A percentile compares a stretch with the other conserved stretches of the same genome.
phyloP scores from a whole-genome alignment of 2,888 invertebrate species.

The Brachynemurus nebulosus region DNA sequence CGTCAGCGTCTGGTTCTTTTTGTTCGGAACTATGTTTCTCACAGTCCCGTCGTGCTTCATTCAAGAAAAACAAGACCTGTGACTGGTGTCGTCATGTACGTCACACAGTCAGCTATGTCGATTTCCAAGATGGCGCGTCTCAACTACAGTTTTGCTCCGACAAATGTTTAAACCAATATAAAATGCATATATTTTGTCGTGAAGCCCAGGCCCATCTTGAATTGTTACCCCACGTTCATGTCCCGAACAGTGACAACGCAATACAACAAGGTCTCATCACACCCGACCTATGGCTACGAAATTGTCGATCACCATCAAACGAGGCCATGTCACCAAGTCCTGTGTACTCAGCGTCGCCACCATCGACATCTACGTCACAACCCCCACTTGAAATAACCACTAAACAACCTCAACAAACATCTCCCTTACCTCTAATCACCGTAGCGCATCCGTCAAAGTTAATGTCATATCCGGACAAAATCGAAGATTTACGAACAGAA shows the following conservation, averaged over 20 bases:
- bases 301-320: constrained; percentile 50
- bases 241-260: constrained; percentile 1
- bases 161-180: constrained; percentile 89
- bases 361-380: constrained; percentile 4
- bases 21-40: constrained; percentile 87
- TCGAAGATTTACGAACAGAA: constrained; percentile 17
- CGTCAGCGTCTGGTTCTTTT: constrained; percentile 39
- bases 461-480: constrained; percentile 23
- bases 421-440: constrained; percentile 48
- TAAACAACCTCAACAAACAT: constrained; percentile 29
- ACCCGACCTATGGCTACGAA: constrained; percentile 80
- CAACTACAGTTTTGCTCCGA: constrained; percentile 86
- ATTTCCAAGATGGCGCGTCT: constrained; percentile 81
- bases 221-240: constrained; percentile 60
- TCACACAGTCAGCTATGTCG: constrained; percentile 82
- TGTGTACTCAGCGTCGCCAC: constrained; percentile 21
- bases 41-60: constrained; percentile 76
- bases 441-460: constrained; percentile 52
- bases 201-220: constrained; percentile 87
- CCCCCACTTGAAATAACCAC: constrained; percentile 11
- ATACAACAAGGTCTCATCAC: constrained; percentile 48
- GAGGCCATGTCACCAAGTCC: constrained; percentile 13
- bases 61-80: constrained; percentile 82
- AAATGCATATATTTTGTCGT: constrained; percentile 92
- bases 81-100: constrained; percentile 88